Evolutionary conservation across 2,113 vertebrate genomes (phyloP), one percentile per base, ranked within the genome.

Genomic region (Semicossyphus pulcher): DNA sequence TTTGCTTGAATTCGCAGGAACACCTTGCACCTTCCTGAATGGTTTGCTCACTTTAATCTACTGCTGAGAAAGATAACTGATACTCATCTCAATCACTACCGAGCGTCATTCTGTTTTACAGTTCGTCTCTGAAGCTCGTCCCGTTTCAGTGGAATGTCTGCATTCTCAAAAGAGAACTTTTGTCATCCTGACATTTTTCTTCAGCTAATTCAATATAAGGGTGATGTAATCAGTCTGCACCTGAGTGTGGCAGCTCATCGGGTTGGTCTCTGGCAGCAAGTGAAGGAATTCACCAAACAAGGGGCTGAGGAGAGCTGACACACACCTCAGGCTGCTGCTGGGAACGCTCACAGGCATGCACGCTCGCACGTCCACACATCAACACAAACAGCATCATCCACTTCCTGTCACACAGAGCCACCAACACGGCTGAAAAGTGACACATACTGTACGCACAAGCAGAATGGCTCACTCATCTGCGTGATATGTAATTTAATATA

Each of bases 241-340:
- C 85, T 88, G 74, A 89, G 49, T 11, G 62, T 14, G 23, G 41
- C 58, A 31, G 32, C 88, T 83, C 90, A 90, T 90, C 81, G 70
- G 21, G 51, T 34, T 14, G 41, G 29, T 48, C 41, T 83, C 76
- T 53, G 65, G 32, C 64, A 59, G 36, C 8, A 51, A 74, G 67
- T 7, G 7, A 34, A 86, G 69, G 85, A 92, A 91, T 92, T 92
- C 58, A 68, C 91, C 92, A 93, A 93, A 93, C 84, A 93, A 86
- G 90, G 89, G 71, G 58, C 56, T 72, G 82, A 74, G 51, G 39
- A 68, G 68, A 57, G 39, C 42, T 44, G 53, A 69, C 64, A 18
- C 77, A 64, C 53, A 72, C 75, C 57, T 67, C 61, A 37, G 45
- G 44, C 36, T 56, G 67, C 56, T 44, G 52, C 44, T 44, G 29